These are phyloP conservation scores for Galaxea fascicularis DNA, from an alignment of 92 coral and sea anemone species.

Conservation along the genomic window DNA sequence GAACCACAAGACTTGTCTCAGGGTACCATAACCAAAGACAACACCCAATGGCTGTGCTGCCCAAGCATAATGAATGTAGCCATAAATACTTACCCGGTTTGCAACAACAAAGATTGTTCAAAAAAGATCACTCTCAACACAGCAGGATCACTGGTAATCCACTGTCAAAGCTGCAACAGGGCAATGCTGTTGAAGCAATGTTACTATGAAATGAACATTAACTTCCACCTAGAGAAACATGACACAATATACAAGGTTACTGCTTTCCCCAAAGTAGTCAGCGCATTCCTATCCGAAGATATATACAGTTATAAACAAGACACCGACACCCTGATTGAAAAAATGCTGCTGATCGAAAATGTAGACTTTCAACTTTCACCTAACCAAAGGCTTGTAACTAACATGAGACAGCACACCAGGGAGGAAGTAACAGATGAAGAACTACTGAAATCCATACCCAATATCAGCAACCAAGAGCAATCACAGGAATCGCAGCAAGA, in stretches of 20 bases:
- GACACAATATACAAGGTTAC: slow-evolving; percentile 34
- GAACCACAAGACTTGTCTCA: slow-evolving; percentile 50
- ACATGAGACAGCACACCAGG: slow-evolving; percentile 29
- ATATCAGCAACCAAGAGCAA: slow-evolving; percentile 51
- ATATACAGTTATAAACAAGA: slow-evolving; percentile 44
- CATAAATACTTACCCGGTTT: slow-evolving; percentile 33
- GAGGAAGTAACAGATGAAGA: slow-evolving; percentile 24
- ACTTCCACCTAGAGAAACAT: slow-evolving; percentile 52
- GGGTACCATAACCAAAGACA: slow-evolving; percentile 41
- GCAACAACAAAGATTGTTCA: slow-evolving; percentile 53
- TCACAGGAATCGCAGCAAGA: slow-evolving; percentile 29
- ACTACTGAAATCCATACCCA: slow-evolving; percentile 17
- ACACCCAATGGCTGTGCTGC: not conserved
- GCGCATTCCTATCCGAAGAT: slow-evolving; percentile 51
- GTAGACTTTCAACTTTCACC: slow-evolving; percentile 57
- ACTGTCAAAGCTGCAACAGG: slow-evolving; percentile 59
- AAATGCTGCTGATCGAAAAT: slow-evolving; percentile 50
- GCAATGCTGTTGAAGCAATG: slow-evolving; percentile 59
- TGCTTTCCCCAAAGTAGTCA: slow-evolving; percentile 57
- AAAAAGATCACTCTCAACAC: slow-evolving; percentile 50
- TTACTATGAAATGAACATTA: slow-evolving; percentile 52
- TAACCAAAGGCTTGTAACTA: slow-evolving; percentile 40
- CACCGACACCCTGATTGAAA: slow-evolving; percentile 54
- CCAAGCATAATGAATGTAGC: slow-evolving; percentile 38
- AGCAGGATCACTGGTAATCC: slow-evolving; percentile 45